Percentiles rank a stretch among this genome's conserved stretches.
These are phyloP conservation scores for Incurvaria masculella DNA, from an alignment of 2,888 invertebrate genomes.

Conservation along the genomic window DNA sequence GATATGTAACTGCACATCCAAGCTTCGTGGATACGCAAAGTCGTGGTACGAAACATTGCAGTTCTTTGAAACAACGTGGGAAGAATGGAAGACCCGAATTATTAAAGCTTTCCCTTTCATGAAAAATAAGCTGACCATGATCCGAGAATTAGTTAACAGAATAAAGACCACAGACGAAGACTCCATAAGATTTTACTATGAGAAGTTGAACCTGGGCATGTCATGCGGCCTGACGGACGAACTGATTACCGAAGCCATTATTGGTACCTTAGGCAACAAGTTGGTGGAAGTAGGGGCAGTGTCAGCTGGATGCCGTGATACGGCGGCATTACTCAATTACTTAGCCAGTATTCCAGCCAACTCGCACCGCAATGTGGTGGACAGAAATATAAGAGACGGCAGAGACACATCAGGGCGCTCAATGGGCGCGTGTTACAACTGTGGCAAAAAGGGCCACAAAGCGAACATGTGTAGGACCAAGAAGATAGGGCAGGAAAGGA, in stretches of 20 bases:
- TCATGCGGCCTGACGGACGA: conserved; percentile 10
- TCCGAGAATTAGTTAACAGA: conserved; percentile 11
- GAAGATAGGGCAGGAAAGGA: too few relatives aligned
- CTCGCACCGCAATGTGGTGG: too few relatives aligned
- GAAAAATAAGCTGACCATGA: conserved; percentile 9
- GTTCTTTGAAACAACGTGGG: conserved; percentile 11
- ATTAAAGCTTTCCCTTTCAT: conserved; percentile 10
- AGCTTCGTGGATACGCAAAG: conserved; percentile 15
- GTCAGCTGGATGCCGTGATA: conserved; percentile 10
- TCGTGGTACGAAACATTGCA: conserved; percentile 15
- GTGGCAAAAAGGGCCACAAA: too few relatives aligned
- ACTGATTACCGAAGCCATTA: conserved; percentile 11
- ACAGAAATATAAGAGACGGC: too few relatives aligned
- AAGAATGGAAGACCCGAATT: conserved; percentile 10
- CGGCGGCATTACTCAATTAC: conserved; percentile 7
- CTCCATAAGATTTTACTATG: conserved; percentile 12
- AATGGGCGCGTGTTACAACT: too few relatives aligned
- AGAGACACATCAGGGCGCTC: too few relatives aligned
- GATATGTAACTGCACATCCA: conserved; percentile 16
- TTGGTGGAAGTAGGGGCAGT: conserved; percentile 9
- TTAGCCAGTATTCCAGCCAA: conserved; percentile 7
- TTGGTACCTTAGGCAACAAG: conserved; percentile 10
- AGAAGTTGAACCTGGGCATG: conserved; percentile 12
- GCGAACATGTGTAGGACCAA: too few relatives aligned
- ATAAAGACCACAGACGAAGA: conserved; percentile 9